Conservation (phyloP, 2,888 invertebrate species). For the Anthophora plumipes region DNA sequence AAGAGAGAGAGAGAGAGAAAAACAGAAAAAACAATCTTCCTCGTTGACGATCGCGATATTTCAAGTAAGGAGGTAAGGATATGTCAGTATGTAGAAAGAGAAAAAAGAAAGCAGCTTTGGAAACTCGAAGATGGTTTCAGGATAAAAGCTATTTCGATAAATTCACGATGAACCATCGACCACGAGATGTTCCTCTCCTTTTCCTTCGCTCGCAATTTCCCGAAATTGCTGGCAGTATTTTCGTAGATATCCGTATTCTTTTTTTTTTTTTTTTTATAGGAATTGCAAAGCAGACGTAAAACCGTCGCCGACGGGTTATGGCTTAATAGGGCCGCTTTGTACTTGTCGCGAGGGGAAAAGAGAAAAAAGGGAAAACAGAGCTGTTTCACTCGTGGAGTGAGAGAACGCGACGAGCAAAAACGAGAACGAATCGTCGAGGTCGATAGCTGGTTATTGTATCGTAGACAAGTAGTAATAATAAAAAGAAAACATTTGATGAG, state of each 20-base stretch:
- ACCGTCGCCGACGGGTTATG: conserved; percentile 55
- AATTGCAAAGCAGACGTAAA: conserved; percentile 44
- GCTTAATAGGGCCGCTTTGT: conserved; percentile 63
- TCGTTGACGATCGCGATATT: neutral
- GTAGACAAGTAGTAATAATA: neutral
- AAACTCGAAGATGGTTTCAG: neutral
- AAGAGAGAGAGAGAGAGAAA: no score
- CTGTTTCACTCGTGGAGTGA: conserved; percentile 15
- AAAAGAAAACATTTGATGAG: neutral
- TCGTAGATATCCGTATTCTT: conserved; percentile 29
- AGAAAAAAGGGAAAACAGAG: conserved; percentile 7
- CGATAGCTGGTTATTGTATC: conserved; percentile 11
- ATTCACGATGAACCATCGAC: conserved; percentile 38
- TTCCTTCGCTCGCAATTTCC: conserved; percentile 22
- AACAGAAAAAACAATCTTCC: conserved; percentile 18
- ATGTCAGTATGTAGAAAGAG: no score
- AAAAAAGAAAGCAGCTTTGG: neutral
- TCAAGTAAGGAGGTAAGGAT: neutral
- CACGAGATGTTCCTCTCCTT: neutral
- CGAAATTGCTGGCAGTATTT: conserved; percentile 39
- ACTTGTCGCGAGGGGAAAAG: conserved; percentile 35
- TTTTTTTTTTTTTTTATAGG: conserved; percentile 43
- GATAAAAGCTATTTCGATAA: conserved; percentile 43
- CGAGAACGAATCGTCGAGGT: conserved; percentile 30
- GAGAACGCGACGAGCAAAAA: conserved; percentile 34